Conservation (phyloP, 2,888 invertebrate species). For the Caenorhabditis doughertyi region DNA sequence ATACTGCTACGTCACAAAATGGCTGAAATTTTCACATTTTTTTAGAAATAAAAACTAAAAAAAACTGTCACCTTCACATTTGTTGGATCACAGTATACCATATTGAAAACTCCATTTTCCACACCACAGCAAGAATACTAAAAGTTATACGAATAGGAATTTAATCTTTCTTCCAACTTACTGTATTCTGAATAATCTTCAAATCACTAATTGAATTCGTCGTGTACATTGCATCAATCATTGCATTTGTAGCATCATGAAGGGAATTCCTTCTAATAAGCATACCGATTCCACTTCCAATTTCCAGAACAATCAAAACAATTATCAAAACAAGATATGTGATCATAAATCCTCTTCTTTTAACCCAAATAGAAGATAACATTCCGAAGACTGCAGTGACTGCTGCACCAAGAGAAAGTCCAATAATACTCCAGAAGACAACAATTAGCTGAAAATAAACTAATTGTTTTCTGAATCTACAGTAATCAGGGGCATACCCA, state of each 20-base stretch:
- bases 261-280: conserved; percentile 12
- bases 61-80: not conserved
- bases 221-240: conserved; percentile 31
- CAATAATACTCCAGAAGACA: conserved; percentile 50
- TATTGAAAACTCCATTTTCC: conserved; percentile 14
- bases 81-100: conserved; percentile 5
- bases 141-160: not conserved
- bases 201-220: conserved; percentile 24
- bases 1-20: conserved; percentile 31
- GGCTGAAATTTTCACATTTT: not conserved
- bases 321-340: conserved; percentile 36
- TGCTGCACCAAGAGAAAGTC: conserved; percentile 24
- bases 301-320: conserved; percentile 21
- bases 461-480: not conserved
- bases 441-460: conserved; percentile 22
- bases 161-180: not conserved
- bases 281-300: conserved; percentile 30
- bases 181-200: conserved; percentile 35
- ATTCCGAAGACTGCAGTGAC: conserved; percentile 33
- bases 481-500: conserved; percentile 32
- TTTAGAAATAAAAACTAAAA: not conserved
- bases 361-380: conserved; percentile 4
- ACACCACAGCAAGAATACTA: conserved; percentile 44
- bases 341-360: conserved; percentile 17
- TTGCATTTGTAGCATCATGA: not conserved